Conservation (phyloP, 2,888 invertebrate genomes). For the Disparrhopalites patrizii region DNA sequence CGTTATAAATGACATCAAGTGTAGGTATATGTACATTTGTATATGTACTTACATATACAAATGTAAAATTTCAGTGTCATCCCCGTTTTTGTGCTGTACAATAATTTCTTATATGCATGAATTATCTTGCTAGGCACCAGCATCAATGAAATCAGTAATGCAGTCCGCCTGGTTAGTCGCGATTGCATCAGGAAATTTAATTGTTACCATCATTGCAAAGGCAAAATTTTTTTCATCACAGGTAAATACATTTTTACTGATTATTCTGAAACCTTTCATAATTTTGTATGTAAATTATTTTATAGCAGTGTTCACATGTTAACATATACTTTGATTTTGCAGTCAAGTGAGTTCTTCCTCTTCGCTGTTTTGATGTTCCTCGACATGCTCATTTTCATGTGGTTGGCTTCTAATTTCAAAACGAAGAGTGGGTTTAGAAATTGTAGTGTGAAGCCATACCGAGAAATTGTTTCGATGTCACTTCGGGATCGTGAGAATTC, state of each 20-base stretch:
- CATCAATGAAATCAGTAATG: slow-evolving; percentile 59
- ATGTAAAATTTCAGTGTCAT: no score
- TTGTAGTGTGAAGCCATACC: slow-evolving; percentile 3
- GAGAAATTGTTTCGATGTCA: background rate
- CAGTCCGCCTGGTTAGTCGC: slow-evolving; percentile 59
- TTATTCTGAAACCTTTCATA: background rate
- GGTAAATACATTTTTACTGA: slow-evolving; percentile 49
- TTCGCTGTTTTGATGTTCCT: slow-evolving; percentile 64
- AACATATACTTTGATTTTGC: slow-evolving; percentile 48
- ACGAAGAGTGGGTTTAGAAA: slow-evolving; percentile 11
- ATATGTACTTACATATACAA: no score
- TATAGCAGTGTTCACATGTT: background rate
- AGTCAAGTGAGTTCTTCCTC: slow-evolving; percentile 71
- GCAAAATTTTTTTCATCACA: slow-evolving; percentile 51
- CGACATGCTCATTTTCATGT: slow-evolving; percentile 62
- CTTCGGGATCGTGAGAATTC: slow-evolving; percentile 1
- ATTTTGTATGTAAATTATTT: no score
- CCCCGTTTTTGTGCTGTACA: background rate
- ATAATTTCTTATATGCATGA: background rate
- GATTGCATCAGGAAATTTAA: slow-evolving; percentile 58
- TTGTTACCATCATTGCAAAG: slow-evolving; percentile 57
- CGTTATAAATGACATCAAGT: no score
- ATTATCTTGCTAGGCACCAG: slow-evolving; percentile 53
- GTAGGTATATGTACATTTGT: no score
- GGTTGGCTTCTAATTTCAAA: slow-evolving; percentile 55